Percentiles rank a stretch among this genome's conserved stretches.
Evolutionary conservation across 1,140 invertebrate genomes (phyloP).

Genomic region (Drosophila oshimai): DNA sequence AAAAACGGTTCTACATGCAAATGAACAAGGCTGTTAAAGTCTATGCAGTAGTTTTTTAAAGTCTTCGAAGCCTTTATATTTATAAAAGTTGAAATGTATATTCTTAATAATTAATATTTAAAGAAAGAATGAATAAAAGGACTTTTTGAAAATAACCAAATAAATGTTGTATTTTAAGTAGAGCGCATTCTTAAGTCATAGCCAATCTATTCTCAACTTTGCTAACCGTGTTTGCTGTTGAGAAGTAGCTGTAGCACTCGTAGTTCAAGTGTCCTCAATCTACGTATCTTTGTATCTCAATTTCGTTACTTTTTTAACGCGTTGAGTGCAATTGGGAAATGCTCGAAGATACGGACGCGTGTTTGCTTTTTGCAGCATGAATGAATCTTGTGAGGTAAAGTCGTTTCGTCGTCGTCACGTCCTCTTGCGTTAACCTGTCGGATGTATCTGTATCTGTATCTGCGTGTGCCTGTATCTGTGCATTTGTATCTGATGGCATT

Average conservation of each 20-base stretch:
- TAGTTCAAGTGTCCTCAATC: slow-evolving; percentile 29
- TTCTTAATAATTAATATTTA: too few relatives aligned
- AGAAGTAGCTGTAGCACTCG: slow-evolving; percentile 9
- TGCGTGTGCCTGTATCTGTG: slow-evolving; percentile 2
- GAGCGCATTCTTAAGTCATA: not conserved
- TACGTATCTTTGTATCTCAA: slow-evolving; percentile 42
- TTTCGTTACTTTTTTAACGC: slow-evolving; percentile 20
- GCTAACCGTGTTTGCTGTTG: not conserved
- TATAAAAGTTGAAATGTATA: too few relatives aligned
- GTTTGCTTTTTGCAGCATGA: slow-evolving; percentile 62
- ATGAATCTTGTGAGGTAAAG: slow-evolving; percentile 55
- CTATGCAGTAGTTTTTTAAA: too few relatives aligned
- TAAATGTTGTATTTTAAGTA: not conserved
- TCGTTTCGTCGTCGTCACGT: slow-evolving; percentile 30
- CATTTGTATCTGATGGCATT: slow-evolving; percentile 43
- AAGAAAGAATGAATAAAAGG: too few relatives aligned
- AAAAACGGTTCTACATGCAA: slow-evolving; percentile 19
- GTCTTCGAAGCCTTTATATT: too few relatives aligned
- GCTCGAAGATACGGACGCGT: slow-evolving; percentile 31
- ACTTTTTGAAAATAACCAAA: too few relatives aligned
- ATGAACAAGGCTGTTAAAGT: slow-evolving; percentile 7
- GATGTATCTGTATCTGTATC: slow-evolving; percentile 21
- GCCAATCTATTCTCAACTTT: not conserved
- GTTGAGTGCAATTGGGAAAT: slow-evolving; percentile 54
- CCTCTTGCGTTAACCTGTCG: slow-evolving; percentile 39